These are phyloP conservation scores for Zosterops borbonicus DNA, from an alignment of 2,113 vertebrate species.

Conservation along the genomic window DNA sequence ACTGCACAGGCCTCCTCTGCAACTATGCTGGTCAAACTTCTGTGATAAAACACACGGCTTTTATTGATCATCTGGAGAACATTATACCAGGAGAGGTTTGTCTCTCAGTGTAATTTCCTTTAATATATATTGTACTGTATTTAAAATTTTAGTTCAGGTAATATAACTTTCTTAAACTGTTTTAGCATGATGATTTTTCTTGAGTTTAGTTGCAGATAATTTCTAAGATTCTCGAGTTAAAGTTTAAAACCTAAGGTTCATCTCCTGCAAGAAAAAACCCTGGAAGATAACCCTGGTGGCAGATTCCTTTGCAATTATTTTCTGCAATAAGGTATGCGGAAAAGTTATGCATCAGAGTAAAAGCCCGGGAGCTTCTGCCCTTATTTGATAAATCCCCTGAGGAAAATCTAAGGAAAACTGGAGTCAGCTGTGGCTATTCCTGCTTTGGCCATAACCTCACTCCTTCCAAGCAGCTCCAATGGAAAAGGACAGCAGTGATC, in stretches of 20 bases:
- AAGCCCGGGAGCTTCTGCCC: not conserved
- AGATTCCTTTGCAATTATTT: not conserved
- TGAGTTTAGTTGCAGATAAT: not conserved
- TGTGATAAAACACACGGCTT: not conserved
- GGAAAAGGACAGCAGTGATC: not conserved
- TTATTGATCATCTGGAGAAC: not conserved
- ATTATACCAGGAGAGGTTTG: not conserved
- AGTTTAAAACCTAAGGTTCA: not conserved
- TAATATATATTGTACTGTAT: not conserved
- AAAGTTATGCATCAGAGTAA: not conserved
- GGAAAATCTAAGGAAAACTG: not conserved
- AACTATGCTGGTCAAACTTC: not conserved
- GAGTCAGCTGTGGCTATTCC: not conserved
- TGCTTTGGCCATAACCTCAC: not conserved
- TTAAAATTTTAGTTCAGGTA: not conserved
- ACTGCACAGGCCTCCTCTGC: not conserved
- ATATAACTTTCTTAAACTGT: not conserved
- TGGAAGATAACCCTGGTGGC: not conserved
- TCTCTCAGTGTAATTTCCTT: not conserved
- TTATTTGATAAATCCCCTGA: not conserved
- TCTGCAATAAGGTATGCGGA: not conserved
- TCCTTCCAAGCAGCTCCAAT: not conserved
- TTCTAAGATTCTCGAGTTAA: not conserved
- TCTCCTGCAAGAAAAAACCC: not conserved
- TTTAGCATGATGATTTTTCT: not conserved